A percentile compares a stretch with the other conserved stretches of the same genome.
Evolutionary conservation across 53 echinoderm and acorn worm genomes (phyloP).

Genomic region (Zoroaster sp.): DNA sequence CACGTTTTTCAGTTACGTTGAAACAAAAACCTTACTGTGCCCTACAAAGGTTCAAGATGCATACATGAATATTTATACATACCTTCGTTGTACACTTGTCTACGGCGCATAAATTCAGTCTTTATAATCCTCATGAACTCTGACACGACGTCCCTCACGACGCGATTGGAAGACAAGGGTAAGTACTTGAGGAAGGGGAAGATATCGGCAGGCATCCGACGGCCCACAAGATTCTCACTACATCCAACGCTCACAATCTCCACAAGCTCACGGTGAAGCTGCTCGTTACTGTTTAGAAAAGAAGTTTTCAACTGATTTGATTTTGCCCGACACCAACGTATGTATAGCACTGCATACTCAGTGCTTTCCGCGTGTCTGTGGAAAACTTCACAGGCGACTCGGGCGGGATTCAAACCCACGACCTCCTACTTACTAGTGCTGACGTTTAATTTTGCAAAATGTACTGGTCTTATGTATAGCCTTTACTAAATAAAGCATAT

Average conservation of each 20-base stretch:
- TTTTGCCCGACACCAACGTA: neutral
- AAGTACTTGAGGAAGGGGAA: slow-evolving; percentile 12
- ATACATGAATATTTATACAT: neutral
- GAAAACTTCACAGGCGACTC: no score
- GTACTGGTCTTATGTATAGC: no score
- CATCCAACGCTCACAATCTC: neutral
- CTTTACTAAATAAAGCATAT: no score
- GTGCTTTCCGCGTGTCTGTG: no score
- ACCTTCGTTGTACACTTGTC: slow-evolving; percentile 15
- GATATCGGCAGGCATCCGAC: slow-evolving; percentile 21
- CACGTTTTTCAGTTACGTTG: no score
- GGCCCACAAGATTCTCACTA: slow-evolving; percentile 11
- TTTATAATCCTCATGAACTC: slow-evolving; percentile 3
- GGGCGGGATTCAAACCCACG: neutral
- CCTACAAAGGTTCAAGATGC: no score
- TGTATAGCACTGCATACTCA: no score
- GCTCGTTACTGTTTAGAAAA: neutral
- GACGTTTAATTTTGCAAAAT: no score
- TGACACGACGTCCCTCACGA: neutral
- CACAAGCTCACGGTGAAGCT: neutral
- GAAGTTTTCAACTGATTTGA: neutral
- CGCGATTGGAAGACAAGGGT: slow-evolving; percentile 1
- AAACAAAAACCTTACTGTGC: no score
- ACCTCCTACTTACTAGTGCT: neutral
- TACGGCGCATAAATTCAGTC: neutral